Evolutionary conservation across 1,140 invertebrate genomes (phyloP), one percentile per base, ranked within the genome.

Genomic region (Hestina assimilis): DNA sequence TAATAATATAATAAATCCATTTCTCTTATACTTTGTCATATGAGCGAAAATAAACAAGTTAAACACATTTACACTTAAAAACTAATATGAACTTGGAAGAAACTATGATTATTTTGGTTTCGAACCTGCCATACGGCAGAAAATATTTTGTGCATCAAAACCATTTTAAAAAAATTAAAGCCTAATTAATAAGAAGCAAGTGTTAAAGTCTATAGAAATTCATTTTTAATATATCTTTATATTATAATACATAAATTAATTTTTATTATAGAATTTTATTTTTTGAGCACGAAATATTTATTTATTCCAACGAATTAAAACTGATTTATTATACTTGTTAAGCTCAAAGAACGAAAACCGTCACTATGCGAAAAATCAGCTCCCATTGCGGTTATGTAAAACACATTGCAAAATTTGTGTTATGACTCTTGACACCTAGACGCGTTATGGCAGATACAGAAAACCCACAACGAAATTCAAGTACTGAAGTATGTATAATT

Each of bases 41-140:
- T 38, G 23, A 23, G 28, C 45, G 7, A 8, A 47, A 28, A 48
- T 33, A 43, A 29, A 48, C 11, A 9, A 26, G 41, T 6, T 35
- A 12, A 35, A 54, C 11, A 38, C 52, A 33, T 58, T 63, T 56
- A 45, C 53, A 33, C 65, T 63, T 67, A 63, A 57, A 57, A 54
- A 42, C 65, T 67, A 67, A 51, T 41, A 63, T 6, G 47, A 55
- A 60, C 52, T 45, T 63, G 55, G 47, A 63, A 67, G 54, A 66
- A 51, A 59, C 40, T 53, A 46, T 40, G 14, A 43, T 54, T 48
- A 45, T 64, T 68, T 68, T 68, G 60, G 65, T 67, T 63, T 58
- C 21, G 42, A 38, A 23, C 12, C 48, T 46, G 26, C 55, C 55
- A 9, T 35, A 14, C 8, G 17, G 56, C 45, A 40, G 19, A 19